Evolutionary conservation across 2,113 vertebrate species (phyloP).

Genomic region (Rhynchomys soricoides): DNA sequence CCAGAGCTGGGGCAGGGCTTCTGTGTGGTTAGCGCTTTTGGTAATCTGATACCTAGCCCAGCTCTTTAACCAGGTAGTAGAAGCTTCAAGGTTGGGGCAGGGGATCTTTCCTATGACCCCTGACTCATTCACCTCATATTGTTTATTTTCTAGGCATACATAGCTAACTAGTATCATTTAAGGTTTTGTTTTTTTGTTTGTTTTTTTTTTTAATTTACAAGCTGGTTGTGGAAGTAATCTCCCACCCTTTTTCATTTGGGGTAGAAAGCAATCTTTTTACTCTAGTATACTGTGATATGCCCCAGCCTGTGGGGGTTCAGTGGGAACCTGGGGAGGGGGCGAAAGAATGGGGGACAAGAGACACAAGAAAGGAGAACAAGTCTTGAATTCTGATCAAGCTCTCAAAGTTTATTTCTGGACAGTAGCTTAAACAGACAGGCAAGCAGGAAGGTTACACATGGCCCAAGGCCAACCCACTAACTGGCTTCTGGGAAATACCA

Average conservation of each 20-base stretch:
- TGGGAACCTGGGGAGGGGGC: no score
- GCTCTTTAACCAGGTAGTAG: not conserved
- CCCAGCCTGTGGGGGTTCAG: no score
- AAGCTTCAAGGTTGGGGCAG: not conserved
- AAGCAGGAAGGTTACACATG: no score
- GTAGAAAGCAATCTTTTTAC: not conserved
- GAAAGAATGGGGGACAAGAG: no score
- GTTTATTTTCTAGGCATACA: not conserved
- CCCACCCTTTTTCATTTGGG: not conserved
- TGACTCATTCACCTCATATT: not conserved
- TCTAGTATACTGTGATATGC: not conserved
- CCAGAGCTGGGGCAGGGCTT: not conserved
- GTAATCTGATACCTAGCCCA: not conserved
- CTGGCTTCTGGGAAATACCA: no score
- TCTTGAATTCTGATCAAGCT: no score
- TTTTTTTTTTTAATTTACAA: not conserved
- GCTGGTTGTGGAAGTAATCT: slow-evolving; percentile 20
- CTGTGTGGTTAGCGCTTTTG: not conserved
- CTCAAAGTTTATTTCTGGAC: no score
- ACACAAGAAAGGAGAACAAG: no score
- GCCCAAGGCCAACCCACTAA: no score
- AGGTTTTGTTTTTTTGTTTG: not conserved
- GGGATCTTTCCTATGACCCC: not conserved
- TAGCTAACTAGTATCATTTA: not conserved
- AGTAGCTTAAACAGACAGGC: no score